Percentiles rank a stretch among this genome's conserved stretches.
phyloP scores from a whole-genome alignment of 2,113 vertebrate genomes.

The Malurus melanocephalus region DNA sequence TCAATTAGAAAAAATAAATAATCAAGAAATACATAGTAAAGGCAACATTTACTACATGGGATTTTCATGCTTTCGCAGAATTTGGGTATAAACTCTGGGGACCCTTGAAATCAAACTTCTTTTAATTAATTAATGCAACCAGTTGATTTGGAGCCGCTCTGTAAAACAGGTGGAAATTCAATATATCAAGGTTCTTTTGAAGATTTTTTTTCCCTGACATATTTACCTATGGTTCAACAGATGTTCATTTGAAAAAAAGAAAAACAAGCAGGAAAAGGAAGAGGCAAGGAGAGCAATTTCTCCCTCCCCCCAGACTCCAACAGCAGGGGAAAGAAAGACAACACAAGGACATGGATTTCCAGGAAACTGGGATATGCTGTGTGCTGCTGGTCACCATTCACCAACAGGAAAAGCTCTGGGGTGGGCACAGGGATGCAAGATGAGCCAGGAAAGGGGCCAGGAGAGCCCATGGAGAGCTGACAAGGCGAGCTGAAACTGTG shows the following conservation, averaged over 20 bases:
- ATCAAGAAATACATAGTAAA: neutral
- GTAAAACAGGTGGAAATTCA: neutral
- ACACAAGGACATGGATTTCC: neutral
- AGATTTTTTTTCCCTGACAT: neutral
- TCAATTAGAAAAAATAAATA: neutral
- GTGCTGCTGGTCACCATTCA: neutral
- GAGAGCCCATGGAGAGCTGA: rapidly evolving
- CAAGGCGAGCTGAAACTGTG: rapidly evolving
- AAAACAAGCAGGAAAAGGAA: neutral
- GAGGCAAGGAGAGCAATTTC: neutral
- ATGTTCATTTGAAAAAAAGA: neutral
- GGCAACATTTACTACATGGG: rapidly evolving
- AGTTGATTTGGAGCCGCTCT: neutral
- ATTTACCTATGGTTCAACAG: neutral
- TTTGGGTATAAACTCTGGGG: neutral
- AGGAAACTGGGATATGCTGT: neutral
- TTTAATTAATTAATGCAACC: neutral
- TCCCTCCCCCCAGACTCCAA: neutral
- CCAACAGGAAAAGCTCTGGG: rapidly evolving
- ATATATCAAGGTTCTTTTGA: neutral
- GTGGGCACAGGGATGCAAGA: neutral
- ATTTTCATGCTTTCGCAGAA: neutral
- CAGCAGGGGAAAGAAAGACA: neutral
- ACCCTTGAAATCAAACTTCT: neutral
- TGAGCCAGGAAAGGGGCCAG: neutral